Evolutionary conservation across 2,797 vertebrate species (phyloP).

Genomic region (Mustela erminea): DNA sequence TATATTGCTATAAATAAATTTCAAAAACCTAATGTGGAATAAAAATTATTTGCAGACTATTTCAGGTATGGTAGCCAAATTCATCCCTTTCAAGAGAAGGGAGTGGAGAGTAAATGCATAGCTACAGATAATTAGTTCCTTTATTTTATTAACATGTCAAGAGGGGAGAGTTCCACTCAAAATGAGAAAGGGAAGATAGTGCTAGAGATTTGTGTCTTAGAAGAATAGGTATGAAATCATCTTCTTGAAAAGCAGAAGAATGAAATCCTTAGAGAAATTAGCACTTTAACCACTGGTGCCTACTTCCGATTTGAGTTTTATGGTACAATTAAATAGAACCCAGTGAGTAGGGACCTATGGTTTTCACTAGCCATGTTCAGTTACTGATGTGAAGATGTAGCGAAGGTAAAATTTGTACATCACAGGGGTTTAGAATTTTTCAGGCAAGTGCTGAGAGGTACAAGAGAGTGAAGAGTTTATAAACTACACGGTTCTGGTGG

Average conservation of each 20-base stretch:
- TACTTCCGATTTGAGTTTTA: neutral
- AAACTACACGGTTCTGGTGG: neutral
- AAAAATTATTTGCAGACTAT: neutral
- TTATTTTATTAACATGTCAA: neutral
- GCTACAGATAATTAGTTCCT: neutral
- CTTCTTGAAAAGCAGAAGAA: neutral
- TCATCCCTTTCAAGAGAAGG: neutral
- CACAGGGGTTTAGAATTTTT: neutral
- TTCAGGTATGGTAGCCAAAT: neutral
- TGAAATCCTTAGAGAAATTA: neutral
- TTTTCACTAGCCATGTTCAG: neutral
- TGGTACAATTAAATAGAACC: neutral
- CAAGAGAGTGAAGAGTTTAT: neutral
- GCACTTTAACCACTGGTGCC: neutral
- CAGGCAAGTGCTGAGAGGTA: neutral
- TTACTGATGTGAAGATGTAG: neutral
- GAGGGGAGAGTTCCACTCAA: neutral
- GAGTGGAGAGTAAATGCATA: neutral
- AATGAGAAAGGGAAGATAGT: neutral
- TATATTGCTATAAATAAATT: neutral
- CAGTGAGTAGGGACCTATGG: neutral
- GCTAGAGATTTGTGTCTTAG: neutral
- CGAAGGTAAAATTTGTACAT: neutral
- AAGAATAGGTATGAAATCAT: neutral
- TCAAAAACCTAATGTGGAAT: neutral